phyloP scores from a whole-genome alignment of 2,888 invertebrate species.

The Sphinx pinastri region DNA sequence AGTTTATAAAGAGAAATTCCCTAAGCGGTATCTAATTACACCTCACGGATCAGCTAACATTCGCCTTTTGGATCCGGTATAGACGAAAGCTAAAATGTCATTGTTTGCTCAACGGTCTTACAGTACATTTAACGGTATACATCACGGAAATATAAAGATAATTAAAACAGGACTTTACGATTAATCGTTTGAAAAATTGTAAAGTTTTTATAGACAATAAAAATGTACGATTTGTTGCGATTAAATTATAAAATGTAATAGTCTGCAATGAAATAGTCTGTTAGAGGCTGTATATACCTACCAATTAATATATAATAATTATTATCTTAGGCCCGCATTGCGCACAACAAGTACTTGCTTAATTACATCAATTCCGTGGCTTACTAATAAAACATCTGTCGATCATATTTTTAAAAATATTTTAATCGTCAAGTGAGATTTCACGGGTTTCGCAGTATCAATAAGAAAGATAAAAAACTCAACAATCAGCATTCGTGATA shows the following conservation, averaged over 20 bases:
- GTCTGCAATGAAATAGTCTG: too few species aligned
- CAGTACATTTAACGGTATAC: conserved; percentile 18
- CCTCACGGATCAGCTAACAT: conserved; percentile 38
- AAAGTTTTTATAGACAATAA: not conserved
- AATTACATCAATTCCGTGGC: too few species aligned
- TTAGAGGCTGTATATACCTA: too few species aligned
- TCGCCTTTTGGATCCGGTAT: conserved; percentile 41
- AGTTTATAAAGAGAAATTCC: conserved; percentile 7
- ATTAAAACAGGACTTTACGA: conserved; percentile 13
- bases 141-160: not conserved
- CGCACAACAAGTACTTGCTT: too few species aligned
- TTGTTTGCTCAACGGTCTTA: conserved; percentile 39
- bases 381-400: too few species aligned
- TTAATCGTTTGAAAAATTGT: not conserved
- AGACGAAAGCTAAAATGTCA: conserved; percentile 52
- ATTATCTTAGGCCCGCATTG: too few species aligned
- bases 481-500: not conserved
- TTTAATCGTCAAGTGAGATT: too few species aligned
- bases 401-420: too few species aligned
- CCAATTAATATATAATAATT: too few species aligned
- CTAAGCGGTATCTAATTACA: conserved; percentile 43
- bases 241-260: too few species aligned
- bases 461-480: not conserved
- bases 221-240: not conserved
- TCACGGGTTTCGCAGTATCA: not conserved